These are phyloP conservation scores for Diprion similis DNA, from an alignment of 1,140 invertebrate species.

Conservation along the genomic window DNA sequence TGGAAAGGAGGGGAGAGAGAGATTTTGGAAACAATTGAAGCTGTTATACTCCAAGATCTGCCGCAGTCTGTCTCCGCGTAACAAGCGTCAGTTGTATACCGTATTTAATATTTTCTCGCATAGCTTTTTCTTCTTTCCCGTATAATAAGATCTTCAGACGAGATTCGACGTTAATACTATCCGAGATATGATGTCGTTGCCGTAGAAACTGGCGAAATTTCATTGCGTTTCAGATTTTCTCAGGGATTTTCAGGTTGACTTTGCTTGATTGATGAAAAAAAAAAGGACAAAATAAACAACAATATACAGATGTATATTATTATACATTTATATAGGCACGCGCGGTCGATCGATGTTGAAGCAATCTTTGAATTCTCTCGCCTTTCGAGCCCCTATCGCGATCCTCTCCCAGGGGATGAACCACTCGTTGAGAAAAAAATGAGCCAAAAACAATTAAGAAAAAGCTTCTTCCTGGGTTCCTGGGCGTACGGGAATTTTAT, in stretches of 20 bases:
- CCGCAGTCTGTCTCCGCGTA: not conserved
- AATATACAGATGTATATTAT: no score
- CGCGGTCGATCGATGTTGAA: no score
- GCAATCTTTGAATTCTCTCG: no score
- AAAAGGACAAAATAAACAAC: no score
- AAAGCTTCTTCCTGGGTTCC: constrained; percentile 13
- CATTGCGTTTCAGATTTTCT: not conserved
- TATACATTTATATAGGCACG: no score
- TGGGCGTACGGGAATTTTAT: constrained; percentile 44
- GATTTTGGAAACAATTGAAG: not conserved
- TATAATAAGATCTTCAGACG: not conserved
- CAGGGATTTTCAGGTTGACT: not conserved
- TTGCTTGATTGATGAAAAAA: not conserved
- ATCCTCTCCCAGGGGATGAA: no score
- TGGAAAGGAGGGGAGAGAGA: not conserved
- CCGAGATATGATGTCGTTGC: not conserved
- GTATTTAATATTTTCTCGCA: not conserved
- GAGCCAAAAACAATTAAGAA: constrained; percentile 21
- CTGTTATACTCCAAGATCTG: not conserved
- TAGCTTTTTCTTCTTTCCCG: not conserved
- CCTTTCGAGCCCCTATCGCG: no score
- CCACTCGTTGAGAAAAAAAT: constrained; percentile 7
- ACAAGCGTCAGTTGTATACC: not conserved
- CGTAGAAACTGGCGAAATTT: not conserved
- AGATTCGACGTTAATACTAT: not conserved